phyloP scores from a whole-genome alignment of 2,797 vertebrate species.

The Acomys russatus region DNA sequence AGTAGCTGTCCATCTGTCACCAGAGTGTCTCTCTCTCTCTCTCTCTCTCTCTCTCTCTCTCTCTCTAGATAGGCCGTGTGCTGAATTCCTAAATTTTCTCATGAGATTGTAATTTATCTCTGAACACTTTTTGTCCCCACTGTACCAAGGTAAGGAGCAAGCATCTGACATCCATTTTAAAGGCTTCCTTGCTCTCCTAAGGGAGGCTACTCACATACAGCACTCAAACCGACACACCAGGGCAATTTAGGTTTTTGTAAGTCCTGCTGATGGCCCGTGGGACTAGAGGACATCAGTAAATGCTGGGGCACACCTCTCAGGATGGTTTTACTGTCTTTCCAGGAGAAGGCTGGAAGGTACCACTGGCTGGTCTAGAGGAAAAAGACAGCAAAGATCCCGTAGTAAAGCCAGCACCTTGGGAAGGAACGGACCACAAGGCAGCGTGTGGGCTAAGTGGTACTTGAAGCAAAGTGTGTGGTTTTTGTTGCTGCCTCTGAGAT shows the following conservation, averaged over 20 bases:
- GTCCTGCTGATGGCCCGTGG: not conserved
- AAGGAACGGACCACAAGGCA: not conserved
- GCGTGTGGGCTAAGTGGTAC: not conserved
- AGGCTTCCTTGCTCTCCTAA: not conserved
- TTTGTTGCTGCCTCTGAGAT: not conserved
- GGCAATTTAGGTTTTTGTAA: not conserved
- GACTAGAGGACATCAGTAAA: not conserved
- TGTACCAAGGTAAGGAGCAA: conserved; percentile 5
- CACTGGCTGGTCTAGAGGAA: not conserved
- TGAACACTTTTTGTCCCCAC: not conserved
- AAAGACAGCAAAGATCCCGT: not conserved
- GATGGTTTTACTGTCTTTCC: not conserved
- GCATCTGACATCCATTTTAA: not conserved
- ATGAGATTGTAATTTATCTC: not conserved
- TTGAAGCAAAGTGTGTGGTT: not conserved
- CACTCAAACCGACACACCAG: not conserved
- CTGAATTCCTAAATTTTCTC: not conserved
- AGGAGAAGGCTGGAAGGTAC: not conserved
- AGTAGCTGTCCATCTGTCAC: not conserved
- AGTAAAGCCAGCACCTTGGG: not conserved
- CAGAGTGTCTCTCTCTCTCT: not conserved
- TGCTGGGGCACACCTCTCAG: not conserved
- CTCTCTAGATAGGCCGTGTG: not conserved
- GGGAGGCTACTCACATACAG: not conserved
- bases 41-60: too few species aligned